Conservation (phyloP, 1,140 invertebrate genomes). For the Pogonognathellus flavescens region DNA sequence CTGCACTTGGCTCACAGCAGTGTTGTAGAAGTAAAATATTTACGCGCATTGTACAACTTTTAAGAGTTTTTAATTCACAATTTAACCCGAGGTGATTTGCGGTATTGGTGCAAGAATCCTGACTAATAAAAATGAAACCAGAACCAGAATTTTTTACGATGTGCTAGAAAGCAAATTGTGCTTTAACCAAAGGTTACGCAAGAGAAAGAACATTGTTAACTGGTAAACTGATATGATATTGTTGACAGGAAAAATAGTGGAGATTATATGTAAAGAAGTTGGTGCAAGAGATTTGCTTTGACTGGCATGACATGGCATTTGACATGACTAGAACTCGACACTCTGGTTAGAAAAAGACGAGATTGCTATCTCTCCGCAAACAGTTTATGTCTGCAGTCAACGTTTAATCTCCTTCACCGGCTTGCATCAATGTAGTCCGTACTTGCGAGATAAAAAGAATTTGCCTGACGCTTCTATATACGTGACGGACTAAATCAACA, state of each 20-base stretch:
- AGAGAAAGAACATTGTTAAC: not conserved
- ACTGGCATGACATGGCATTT: conserved; percentile 37
- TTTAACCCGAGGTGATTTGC: conserved; percentile 7
- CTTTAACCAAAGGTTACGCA: not conserved
- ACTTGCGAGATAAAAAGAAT: not conserved
- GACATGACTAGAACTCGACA: conserved; percentile 17
- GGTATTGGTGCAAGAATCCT: conserved; percentile 16
- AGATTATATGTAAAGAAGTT: conserved; percentile 1
- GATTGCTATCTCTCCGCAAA: not conserved
- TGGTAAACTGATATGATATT: not conserved
- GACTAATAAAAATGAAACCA: conserved; percentile 44
- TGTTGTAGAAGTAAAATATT: no score
- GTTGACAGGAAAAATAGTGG: conserved; percentile 29
- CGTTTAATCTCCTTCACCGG: not conserved
- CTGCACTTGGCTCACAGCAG: no score
- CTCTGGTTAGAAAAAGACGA: conserved; percentile 11
- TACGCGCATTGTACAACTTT: not conserved
- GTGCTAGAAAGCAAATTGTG: conserved; percentile 40
- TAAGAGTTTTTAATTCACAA: conserved; percentile 23
- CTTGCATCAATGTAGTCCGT: not conserved
- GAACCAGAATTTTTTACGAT: conserved; percentile 10
- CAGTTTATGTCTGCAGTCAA: not conserved
- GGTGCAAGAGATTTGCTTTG: conserved; percentile 11
- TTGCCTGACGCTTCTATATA: conserved; percentile 24
- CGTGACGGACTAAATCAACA: conserved; percentile 15